Evolutionary conservation across 2,797 vertebrate species (phyloP), one percentile per base, ranked within the genome.

Genomic region (Coccyzus lansbergi): DNA sequence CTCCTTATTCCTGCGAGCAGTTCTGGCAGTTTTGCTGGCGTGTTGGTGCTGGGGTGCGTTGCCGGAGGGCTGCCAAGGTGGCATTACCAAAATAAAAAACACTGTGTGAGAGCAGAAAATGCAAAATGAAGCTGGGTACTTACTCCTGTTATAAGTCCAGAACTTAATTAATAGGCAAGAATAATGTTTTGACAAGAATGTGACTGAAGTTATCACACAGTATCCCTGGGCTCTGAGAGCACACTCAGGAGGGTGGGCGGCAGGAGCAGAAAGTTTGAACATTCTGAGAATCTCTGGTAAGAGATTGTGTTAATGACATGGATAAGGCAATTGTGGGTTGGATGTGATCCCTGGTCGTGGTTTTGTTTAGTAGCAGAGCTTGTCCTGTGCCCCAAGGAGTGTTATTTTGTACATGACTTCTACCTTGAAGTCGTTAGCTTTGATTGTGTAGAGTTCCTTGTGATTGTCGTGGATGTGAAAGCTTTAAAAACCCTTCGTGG

Each of bases 61-160:
- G 15, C 0, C 0, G 65, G 33, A 81, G 31, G 31, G 26, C 46
- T 58, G 46, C n/a, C 71, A 51, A 68, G 46, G 26, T 0, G 49
- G 46, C 56, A 36, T 62, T 81, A 72, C 26, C 63, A 25, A 74
- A 40, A 33, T 15, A n/a, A 56, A 5, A 33, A 63, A 60, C 49
- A 17, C 11, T 74, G 33, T 2, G 4, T 51, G 51, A 74, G 48
- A 84, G 31, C 26, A 74, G 44, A 67, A 77, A 58, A 33, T 59
- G 33, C 52, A 64, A 67, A 78, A 28, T 42, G 26, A 59, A 55
- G 25, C 15, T 79, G 18, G 70, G 14, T 49, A 6, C 56, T 77
- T 51, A 33, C 10, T 77, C 42, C 40, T 82, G 4, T 59, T 87
- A 26, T 18, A 82, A 55, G 36, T 51, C 42, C 19, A 59, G 52